Percentiles rank a stretch among this genome's conserved stretches.
Evolutionary conservation across 1,140 invertebrate genomes (phyloP).

Genomic region (Neotoxoptera formosana): DNA sequence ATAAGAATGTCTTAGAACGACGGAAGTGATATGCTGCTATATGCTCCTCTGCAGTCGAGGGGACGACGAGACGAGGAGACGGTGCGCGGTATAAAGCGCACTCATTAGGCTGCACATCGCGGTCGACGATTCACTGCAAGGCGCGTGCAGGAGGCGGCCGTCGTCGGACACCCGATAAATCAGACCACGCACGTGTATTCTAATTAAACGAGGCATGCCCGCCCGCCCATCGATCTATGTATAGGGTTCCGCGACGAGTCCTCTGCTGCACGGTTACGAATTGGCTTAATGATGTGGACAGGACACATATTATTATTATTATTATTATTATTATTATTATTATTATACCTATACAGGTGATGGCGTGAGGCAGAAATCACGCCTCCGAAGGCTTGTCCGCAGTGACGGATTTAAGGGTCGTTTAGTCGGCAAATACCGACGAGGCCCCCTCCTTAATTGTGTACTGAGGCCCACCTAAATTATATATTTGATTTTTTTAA

Average conservation of each 20-base stretch:
- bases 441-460: no score
- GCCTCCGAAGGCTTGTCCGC: background rate
- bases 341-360: background rate
- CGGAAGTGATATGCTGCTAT: background rate
- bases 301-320: background rate
- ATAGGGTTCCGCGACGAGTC: background rate
- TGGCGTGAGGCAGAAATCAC: background rate
- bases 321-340: no score
- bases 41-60: no score
- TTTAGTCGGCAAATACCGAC: no score
- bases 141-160: background rate
- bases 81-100: background rate
- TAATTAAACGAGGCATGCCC: background rate
- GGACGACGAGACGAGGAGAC: background rate
- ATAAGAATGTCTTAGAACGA: background rate
- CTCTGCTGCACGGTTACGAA: background rate
- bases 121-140: background rate
- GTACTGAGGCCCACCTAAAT: no score
- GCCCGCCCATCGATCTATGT: background rate
- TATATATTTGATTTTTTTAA: no score
- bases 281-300: background rate
- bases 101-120: background rate
- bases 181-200: conserved; percentile 10
- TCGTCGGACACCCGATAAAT: background rate
- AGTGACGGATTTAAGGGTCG: no score